These are phyloP conservation scores for Ganaspis sp. DNA, from an alignment of 1,140 invertebrate genomes.

Conservation along the genomic window DNA sequence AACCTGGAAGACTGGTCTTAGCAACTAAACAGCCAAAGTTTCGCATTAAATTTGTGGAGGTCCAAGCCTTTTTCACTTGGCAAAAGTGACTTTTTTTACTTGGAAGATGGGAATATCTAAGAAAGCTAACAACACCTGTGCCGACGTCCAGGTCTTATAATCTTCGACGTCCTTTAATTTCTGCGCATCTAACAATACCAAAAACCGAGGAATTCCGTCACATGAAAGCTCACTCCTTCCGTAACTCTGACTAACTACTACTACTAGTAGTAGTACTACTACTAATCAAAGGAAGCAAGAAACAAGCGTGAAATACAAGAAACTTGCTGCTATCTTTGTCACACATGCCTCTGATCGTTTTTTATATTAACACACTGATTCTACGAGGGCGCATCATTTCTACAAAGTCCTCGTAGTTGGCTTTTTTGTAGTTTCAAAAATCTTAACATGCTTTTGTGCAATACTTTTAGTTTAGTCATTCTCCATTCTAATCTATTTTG, in stretches of 20 bases:
- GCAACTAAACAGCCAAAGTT: neutral
- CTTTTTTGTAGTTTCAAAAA: constrained; percentile 52
- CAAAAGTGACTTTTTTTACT: no score
- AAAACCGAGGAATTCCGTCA: constrained; percentile 18
- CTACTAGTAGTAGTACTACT: no score
- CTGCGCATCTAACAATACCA: constrained; percentile 5
- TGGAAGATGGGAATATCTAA: constrained; percentile 25
- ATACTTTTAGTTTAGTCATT: constrained; percentile 48
- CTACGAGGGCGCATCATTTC: constrained; percentile 42
- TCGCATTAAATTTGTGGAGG: neutral
- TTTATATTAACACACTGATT: constrained; percentile 56
- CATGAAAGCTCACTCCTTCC: constrained; percentile 40
- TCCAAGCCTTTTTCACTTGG: neutral
- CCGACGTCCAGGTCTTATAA: constrained; percentile 22
- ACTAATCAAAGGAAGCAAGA: constrained; percentile 53
- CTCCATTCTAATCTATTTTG: constrained; percentile 49
- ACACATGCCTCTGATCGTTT: constrained; percentile 41
- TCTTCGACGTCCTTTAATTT: constrained; percentile 17
- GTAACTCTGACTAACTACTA: constrained; percentile 51
- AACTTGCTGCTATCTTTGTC: constrained; percentile 45
- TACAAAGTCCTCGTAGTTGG: constrained; percentile 51
- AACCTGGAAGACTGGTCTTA: neutral
- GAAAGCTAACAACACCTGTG: constrained; percentile 19
- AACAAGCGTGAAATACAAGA: constrained; percentile 38
- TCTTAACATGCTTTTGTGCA: constrained; percentile 53